These are phyloP conservation scores for Thecocarcelia acutangulata DNA, from an alignment of 2,888 invertebrate genomes.

Conservation along the genomic window DNA sequence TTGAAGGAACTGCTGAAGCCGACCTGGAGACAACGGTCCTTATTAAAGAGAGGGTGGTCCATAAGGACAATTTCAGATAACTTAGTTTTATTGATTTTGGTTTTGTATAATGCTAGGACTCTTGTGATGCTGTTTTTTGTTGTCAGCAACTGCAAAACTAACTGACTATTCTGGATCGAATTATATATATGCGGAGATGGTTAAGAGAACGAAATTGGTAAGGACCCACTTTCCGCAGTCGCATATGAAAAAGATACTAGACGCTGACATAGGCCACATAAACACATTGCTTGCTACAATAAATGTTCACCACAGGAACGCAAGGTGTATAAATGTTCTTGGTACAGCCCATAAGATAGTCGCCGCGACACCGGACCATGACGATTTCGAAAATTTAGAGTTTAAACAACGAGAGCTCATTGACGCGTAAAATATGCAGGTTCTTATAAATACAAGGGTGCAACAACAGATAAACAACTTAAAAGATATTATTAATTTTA, in stretches of 20 bases:
- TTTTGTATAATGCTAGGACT: background rate
- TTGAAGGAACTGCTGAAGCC: background rate
- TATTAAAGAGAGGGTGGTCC: too few species aligned
- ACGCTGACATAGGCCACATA: slow-evolving; percentile 28
- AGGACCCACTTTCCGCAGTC: background rate
- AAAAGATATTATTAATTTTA: slow-evolving; percentile 1
- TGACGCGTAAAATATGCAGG: slow-evolving; percentile 38
- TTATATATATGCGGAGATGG: background rate
- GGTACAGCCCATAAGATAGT: slow-evolving; percentile 58
- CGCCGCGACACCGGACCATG: slow-evolving; percentile 57
- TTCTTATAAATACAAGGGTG: slow-evolving; percentile 41
- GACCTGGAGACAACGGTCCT: too few species aligned
- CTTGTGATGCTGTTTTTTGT: background rate
- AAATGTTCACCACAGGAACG: slow-evolving; percentile 51
- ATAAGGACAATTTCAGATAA: too few species aligned
- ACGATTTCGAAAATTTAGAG: slow-evolving; percentile 52
- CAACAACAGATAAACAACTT: background rate
- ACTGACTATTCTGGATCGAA: background rate
- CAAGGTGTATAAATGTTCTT: slow-evolving; percentile 59
- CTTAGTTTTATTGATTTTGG: background rate
- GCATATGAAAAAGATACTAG: slow-evolving; percentile 4
- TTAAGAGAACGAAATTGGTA: background rate
- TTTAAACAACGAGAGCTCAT: slow-evolving; percentile 51
- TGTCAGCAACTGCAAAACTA: background rate
- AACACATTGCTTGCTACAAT: slow-evolving; percentile 40